Base-by-base conservation (phyloP, 2,797 vertebrate genomes). In the Natrix natrix region DNA sequence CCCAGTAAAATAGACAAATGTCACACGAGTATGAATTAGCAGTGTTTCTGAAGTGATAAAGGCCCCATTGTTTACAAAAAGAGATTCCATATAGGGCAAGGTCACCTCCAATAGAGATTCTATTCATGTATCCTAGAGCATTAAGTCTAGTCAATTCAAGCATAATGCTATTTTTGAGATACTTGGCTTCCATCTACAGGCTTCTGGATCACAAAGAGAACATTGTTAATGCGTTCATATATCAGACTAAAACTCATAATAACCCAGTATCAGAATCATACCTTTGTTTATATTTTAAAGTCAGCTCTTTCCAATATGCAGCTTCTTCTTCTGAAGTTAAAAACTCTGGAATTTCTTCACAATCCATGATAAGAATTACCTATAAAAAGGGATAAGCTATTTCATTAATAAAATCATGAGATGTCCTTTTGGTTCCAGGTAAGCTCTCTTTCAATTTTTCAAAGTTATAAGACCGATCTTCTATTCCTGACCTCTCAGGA, bases 321-420 rank as follows among this genome's bases (percentile, higher is more conserved):
- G 98, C 98, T 98, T 99, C 99, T 96, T 99, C 99, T 92, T 99
- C 99, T 96, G 99, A 99, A 97, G 98, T 98, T 1, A 98, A 98
- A 97, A 99, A 99, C 97, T 99, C 98, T 78, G 98, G 99, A 97
- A 98, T 99, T 98, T 99, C 99, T 97, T 99, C 99, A 98, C 98
- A 98, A 98, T 99, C 99, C 99, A 99, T 99, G 98, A 98, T 99
- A 98, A 98, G 96, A 95, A 93, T 48, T 37, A 96, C 97, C 98
- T 98, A 94, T 69, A 94, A 95, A 95, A 93, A 92, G 90, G 54
- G 63, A 87, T 0, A 93, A 0, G 26, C 95, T 0, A 95, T 92
- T 90, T 0, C 91, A 26, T 57, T 94, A 87, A 83, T 6, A 90
- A n/a, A 0, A 0, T 0, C 48, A n/a, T 5, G 0, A 20, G 74